These are phyloP conservation scores for Leptopilina syphax DNA, from an alignment of 2,888 invertebrate genomes.

Conservation along the genomic window DNA sequence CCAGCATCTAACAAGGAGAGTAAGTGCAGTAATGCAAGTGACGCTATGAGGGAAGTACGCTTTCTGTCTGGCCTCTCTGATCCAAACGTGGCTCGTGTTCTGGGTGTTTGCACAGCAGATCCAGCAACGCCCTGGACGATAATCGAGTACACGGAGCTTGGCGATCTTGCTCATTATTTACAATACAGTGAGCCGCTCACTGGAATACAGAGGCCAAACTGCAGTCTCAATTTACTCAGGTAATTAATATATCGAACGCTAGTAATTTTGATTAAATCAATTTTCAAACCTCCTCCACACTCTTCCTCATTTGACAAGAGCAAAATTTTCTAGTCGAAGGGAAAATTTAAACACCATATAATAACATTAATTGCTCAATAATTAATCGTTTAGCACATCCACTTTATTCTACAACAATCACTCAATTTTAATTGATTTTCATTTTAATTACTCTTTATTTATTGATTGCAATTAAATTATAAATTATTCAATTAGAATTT, in stretches of 20 bases:
- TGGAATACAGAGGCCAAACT: constrained; percentile 71
- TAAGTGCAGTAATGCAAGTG: constrained; percentile 73
- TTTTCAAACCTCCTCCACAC: too few species aligned
- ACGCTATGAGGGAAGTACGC: constrained; percentile 82
- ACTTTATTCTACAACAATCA: too few species aligned
- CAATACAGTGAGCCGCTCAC: constrained; percentile 76
- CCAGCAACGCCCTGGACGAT: constrained; percentile 81
- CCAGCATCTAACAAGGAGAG: constrained; percentile 74
- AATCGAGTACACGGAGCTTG: constrained; percentile 86
- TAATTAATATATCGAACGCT: constrained; percentile 49
- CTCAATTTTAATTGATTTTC: too few species aligned
- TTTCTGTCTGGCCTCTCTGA: constrained; percentile 84
- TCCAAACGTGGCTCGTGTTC: constrained; percentile 82
- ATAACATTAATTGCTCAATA: too few species aligned
- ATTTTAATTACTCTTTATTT: too few species aligned
- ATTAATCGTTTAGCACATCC: too few species aligned
- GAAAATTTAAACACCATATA: too few species aligned
- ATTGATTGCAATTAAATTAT: too few species aligned
- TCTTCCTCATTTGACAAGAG: too few species aligned
- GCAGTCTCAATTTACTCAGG: constrained; percentile 75
- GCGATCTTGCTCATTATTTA: constrained; percentile 85
- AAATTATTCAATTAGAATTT: too few species aligned
- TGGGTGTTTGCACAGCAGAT: constrained; percentile 81
- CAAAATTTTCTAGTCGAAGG: too few species aligned
- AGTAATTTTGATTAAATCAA: neutral